Evolutionary conservation across 2,113 vertebrate genomes (phyloP).

Genomic region (Ceratotherium simum): DNA sequence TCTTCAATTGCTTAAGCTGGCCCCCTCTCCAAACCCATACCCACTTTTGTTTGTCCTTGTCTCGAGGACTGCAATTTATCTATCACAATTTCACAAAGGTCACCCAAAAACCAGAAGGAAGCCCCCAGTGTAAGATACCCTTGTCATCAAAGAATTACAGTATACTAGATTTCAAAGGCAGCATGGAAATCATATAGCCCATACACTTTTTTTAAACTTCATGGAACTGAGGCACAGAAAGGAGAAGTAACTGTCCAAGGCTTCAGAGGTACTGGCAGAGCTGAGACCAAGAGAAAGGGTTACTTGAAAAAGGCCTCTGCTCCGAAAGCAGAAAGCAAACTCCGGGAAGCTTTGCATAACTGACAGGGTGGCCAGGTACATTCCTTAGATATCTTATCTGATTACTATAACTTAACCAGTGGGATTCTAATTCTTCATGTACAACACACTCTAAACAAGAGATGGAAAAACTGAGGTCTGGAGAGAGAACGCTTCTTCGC

Average conservation of each 20-base stretch:
- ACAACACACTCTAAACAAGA: conserved; percentile 26
- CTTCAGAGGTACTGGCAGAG: background rate
- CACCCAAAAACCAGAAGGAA: background rate
- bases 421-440: conserved; percentile 28
- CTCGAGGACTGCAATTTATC: background rate
- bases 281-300: background rate
- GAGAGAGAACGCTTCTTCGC: conserved; percentile 30
- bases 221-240: background rate
- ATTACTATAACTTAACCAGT: background rate
- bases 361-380: background rate
- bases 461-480: background rate
- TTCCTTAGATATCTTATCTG: background rate
- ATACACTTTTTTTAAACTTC: background rate
- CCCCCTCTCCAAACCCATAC: background rate
- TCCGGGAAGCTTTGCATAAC: background rate
- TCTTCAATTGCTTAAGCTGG: background rate
- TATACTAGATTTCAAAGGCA: background rate
- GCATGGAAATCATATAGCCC: background rate
- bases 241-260: background rate
- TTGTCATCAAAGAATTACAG: background rate
- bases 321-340: background rate
- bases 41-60: background rate
- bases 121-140: background rate
- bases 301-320: background rate
- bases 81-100: background rate